Percentiles rank a stretch among this genome's conserved stretches.
These are phyloP conservation scores for Paedocypris sp. DNA, from an alignment of 2,113 vertebrate species.

Conservation along the genomic window DNA sequence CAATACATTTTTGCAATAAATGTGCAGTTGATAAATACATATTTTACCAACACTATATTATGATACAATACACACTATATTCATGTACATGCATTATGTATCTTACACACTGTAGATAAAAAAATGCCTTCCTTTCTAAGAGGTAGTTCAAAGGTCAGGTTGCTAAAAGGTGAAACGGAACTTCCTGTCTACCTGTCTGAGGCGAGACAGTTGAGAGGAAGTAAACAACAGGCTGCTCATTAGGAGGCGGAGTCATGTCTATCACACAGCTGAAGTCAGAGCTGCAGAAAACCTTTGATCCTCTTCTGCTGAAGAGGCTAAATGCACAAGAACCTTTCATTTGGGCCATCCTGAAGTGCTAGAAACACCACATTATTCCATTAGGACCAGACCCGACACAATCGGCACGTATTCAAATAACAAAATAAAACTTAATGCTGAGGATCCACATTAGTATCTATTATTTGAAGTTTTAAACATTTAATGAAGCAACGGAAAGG, in stretches of 20 bases:
- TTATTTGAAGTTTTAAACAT: background rate
- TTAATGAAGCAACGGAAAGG: slow-evolving; percentile 9
- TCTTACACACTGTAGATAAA: too few relatives aligned
- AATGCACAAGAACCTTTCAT: slow-evolving; percentile 34
- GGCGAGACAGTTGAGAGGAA: slow-evolving; percentile 17
- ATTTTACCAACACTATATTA: too few relatives aligned
- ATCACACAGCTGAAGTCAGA: slow-evolving; percentile 14
- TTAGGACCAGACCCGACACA: too few relatives aligned
- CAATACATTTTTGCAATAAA: too few relatives aligned
- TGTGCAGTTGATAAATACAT: too few relatives aligned
- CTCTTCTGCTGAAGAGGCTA: background rate
- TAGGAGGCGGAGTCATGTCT: slow-evolving; percentile 30
- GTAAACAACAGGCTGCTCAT: slow-evolving; percentile 26
- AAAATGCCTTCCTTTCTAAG: too few relatives aligned
- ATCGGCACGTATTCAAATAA: too few relatives aligned
- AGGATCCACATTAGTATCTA: too few relatives aligned
- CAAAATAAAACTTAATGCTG: too few relatives aligned
- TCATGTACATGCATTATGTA: too few relatives aligned
- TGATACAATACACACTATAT: too few relatives aligned
- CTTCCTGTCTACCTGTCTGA: slow-evolving; percentile 32
- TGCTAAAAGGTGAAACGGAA: background rate
- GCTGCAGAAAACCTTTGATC: slow-evolving; percentile 22
- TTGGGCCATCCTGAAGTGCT: slow-evolving; percentile 57
- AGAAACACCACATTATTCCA: background rate
- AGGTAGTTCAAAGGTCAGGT: slow-evolving; percentile 26